phyloP scores from a whole-genome alignment of 2,113 vertebrate species.

The Pimephales promelas region DNA sequence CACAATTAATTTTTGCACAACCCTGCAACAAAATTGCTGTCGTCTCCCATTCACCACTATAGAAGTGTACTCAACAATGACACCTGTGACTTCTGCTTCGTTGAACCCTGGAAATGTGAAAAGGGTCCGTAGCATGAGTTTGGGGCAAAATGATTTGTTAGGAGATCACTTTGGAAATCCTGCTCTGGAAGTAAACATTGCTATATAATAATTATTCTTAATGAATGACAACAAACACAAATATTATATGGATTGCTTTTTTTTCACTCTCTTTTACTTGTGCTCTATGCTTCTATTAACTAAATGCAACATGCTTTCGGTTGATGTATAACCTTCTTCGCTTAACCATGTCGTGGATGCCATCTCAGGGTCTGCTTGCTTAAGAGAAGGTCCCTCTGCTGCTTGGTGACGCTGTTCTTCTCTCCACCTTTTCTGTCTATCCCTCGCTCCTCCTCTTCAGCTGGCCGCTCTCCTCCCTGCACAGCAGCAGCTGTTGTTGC shows the following conservation, averaged over 20 bases:
- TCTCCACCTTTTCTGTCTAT: background rate
- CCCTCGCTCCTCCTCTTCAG: conserved; percentile 60
- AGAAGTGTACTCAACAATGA: too few relatives aligned
- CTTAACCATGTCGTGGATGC: background rate
- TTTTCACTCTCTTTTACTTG: background rate
- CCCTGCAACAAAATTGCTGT: too few relatives aligned
- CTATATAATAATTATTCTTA: background rate
- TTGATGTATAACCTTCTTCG: background rate
- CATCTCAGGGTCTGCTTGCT: background rate
- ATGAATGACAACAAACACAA: background rate
- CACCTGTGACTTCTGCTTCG: too few relatives aligned
- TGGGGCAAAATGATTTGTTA: background rate
- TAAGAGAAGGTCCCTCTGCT: background rate
- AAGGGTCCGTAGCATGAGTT: background rate
- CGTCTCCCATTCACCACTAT: too few relatives aligned
- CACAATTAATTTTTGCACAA: too few relatives aligned
- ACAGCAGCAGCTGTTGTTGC: conserved; percentile 89
- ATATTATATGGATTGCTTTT: background rate
- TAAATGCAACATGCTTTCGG: background rate
- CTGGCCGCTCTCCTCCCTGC: conserved; percentile 87
- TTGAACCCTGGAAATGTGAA: too few relatives aligned
- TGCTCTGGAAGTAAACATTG: background rate
- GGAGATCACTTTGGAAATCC: background rate
- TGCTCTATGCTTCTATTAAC: background rate
- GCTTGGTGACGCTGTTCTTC: background rate